Evolutionary conservation across 37 sponge, comb jelly and placozoan species (phyloP).

Genomic region (Beroe forskalii): DNA sequence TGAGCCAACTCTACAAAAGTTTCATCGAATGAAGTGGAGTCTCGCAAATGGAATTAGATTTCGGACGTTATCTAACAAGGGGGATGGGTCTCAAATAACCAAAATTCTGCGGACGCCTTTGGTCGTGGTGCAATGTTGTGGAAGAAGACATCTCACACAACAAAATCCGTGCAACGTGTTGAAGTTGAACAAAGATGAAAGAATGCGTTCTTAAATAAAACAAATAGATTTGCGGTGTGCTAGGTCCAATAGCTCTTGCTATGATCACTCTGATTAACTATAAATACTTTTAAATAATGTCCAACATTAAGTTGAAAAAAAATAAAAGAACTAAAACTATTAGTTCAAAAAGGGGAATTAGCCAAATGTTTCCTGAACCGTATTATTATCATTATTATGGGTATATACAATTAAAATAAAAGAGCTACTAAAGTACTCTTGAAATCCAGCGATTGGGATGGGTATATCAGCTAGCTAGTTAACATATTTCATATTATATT

Average conservation of each 20-base stretch:
- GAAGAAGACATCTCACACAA: too few relatives aligned
- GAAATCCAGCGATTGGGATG: too few relatives aligned
- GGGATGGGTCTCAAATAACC: too few relatives aligned
- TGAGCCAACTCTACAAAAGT: too few relatives aligned
- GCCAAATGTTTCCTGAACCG: neutral
- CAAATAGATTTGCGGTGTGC: neutral
- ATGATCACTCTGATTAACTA: constrained; percentile 46
- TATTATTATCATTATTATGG: neutral
- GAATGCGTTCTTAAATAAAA: neutral
- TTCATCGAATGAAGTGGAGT: too few relatives aligned
- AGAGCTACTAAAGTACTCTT: neutral
- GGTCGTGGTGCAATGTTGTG: too few relatives aligned
- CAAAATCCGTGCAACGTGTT: too few relatives aligned
- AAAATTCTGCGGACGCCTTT: too few relatives aligned
- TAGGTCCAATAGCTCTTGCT: neutral
- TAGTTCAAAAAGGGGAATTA: neutral
- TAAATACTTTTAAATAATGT: constrained; percentile 18
- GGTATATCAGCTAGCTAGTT: too few relatives aligned
- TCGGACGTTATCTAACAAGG: too few relatives aligned
- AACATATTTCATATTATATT: too few relatives aligned
- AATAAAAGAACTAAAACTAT: neutral
- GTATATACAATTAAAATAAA: constrained; percentile 16
- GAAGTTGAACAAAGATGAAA: neutral
- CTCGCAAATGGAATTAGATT: too few relatives aligned
- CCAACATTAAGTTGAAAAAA: neutral